Evolutionary conservation across 1,140 invertebrate species (phyloP).

Genomic region (Drosophila paulistorum): DNA sequence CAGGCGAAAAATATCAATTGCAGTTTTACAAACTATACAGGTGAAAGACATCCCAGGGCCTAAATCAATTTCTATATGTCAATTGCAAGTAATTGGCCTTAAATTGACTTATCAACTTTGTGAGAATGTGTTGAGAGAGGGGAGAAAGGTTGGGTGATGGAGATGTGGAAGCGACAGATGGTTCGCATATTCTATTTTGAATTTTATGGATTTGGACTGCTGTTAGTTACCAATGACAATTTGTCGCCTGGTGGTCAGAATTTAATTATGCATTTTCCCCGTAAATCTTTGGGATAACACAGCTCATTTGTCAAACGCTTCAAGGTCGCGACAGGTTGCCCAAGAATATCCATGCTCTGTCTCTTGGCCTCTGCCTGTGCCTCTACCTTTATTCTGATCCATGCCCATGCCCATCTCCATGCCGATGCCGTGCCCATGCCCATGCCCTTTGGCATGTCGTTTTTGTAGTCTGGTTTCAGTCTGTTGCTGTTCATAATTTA

Average conservation of each 20-base stretch:
- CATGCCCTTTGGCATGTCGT: not conserved
- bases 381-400: not conserved
- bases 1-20: conserved; percentile 31
- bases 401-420: not conserved
- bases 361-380: not conserved
- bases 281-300: conserved; percentile 61
- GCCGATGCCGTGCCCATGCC: not conserved
- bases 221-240: conserved; percentile 33
- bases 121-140: no score
- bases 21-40: not conserved
- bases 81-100: conserved; percentile 43
- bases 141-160: not conserved
- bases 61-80: conserved; percentile 37
- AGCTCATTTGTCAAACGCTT: conserved; percentile 56
- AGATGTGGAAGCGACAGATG: not conserved
- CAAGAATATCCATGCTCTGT: conserved; percentile 26
- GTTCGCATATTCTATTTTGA: not conserved
- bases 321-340: conserved; percentile 66
- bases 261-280: conserved; percentile 64
- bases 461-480: not conserved
- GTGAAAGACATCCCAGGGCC: not conserved
- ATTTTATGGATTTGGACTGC: conserved; percentile 1
- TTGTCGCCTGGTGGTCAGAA: conserved; percentile 40
- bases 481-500: conserved; percentile 62
- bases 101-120: conserved; percentile 18